Base-by-base conservation (phyloP, 2,797 vertebrate genomes). In the Argentina silus region DNA sequence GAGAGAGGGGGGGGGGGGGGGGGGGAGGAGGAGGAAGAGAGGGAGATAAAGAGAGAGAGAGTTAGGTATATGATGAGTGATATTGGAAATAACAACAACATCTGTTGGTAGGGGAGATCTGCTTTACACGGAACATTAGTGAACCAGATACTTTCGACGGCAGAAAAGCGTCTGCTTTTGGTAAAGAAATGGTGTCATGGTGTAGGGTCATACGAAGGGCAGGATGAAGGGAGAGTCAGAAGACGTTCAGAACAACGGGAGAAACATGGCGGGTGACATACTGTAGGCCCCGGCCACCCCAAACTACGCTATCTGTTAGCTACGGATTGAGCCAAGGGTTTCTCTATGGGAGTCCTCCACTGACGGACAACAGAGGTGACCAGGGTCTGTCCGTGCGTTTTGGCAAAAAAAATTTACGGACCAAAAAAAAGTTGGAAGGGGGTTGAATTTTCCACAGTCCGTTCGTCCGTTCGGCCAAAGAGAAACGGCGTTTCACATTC, bases 51-150 rank as follows among this genome's bases (percentile, higher is more conserved):
- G 47, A 69, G 73, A 66, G 42, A 67, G 44, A 64, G 78, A 74
- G 74, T 57, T 68, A 61, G 72, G 78, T 73, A 84, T 80, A 78
- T 84, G 85, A 77, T 72, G 60, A 80, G 62, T 48, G 59, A 60
- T 66, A 71, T 71, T 76, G 75, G 64, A 88, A 86, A 82, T 67
- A 83, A 78, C 69, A 64, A 72, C 10, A 27, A 76, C 81, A 86
- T 82, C 81, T 88, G 80, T 81, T 82, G 60, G 79, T 79, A 55
- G 67, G 66, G 2, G 6, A 66, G 53, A 10, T 68, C 44, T 80
- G 59, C 76, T 83, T 83, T 79, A 75, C 68, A 79, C 69, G 50
- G 69, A 72, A 67, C 60, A 70, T 79, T 67, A 68, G 56, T 43
- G 56, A 68, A 61, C 15, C 19, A 45, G 65, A 68, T 67, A 80